phyloP scores from a whole-genome alignment of 2,797 vertebrate species.

The Eulemur albifrons region DNA sequence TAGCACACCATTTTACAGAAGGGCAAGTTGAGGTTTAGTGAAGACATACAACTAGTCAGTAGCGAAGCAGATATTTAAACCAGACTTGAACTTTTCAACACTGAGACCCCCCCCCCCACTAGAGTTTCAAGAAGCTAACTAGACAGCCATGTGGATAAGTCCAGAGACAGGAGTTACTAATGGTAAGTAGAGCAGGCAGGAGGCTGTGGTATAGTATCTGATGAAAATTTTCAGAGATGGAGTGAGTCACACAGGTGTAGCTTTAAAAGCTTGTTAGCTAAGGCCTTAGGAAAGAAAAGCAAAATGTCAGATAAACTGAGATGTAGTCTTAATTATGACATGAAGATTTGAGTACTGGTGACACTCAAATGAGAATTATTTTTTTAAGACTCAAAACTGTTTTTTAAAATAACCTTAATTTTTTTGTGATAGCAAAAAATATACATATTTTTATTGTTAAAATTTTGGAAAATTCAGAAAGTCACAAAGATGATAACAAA shows the following conservation, averaged over 20 bases:
- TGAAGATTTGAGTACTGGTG: neutral
- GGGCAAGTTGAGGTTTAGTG: neutral
- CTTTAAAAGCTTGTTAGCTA: neutral
- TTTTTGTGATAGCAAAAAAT: neutral
- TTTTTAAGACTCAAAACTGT: neutral
- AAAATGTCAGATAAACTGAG: neutral
- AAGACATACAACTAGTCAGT: neutral
- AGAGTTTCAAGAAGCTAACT: neutral
- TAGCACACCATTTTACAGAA: neutral
- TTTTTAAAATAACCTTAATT: neutral
- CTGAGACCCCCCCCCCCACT: neutral
- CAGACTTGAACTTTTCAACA: neutral
- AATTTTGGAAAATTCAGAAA: slow-evolving; percentile 2
- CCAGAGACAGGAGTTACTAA: neutral
- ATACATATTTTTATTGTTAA: neutral
- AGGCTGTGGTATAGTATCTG: neutral
- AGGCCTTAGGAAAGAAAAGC: neutral
- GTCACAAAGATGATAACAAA: neutral
- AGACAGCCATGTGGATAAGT: neutral
- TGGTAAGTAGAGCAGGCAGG: neutral
- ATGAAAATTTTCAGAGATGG: neutral
- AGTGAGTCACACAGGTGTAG: neutral
- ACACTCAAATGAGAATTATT: neutral
- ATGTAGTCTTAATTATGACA: neutral
- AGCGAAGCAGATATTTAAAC: neutral